Conservation (phyloP, 2,888 invertebrate species). For the Meliscaeva auricollis region DNA sequence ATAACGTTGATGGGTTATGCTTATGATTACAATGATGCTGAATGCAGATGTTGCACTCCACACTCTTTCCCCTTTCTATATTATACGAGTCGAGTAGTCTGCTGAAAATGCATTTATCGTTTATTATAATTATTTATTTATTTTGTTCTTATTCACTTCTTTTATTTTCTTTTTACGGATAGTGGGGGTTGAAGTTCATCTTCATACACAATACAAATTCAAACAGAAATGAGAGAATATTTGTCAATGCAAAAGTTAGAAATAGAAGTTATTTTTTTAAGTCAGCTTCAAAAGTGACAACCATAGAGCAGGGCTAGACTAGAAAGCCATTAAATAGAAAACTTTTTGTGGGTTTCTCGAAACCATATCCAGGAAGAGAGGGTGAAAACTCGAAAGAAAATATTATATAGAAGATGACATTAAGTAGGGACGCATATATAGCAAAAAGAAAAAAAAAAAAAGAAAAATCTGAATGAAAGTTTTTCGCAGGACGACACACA, state of each 20-base stretch:
- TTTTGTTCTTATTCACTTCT: background rate
- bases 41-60: conserved; percentile 40
- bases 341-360: conserved; percentile 31
- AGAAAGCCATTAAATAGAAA: conserved; percentile 55
- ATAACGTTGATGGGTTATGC: conserved; percentile 55
- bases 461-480: conserved; percentile 47
- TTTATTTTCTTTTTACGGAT: background rate
- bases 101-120: conserved; percentile 29
- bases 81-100: no score
- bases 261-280: conserved; percentile 29
- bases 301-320: conserved; percentile 14
- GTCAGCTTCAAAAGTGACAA: conserved; percentile 39
- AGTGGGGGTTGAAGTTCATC: background rate
- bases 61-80: no score
- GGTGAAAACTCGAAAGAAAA: conserved; percentile 54
- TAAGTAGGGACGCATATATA: background rate
- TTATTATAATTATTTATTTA: background rate
- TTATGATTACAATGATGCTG: conserved; percentile 42
- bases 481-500: conserved; percentile 31
- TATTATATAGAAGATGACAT: conserved; percentile 27
- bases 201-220: conserved; percentile 37
- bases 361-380: no score
- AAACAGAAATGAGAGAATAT: conserved; percentile 37
- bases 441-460: conserved; percentile 4
- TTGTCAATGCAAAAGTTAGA: conserved; percentile 41